Conservation (phyloP, 2,113 vertebrate genomes). For the Terrapene triunguis region DNA sequence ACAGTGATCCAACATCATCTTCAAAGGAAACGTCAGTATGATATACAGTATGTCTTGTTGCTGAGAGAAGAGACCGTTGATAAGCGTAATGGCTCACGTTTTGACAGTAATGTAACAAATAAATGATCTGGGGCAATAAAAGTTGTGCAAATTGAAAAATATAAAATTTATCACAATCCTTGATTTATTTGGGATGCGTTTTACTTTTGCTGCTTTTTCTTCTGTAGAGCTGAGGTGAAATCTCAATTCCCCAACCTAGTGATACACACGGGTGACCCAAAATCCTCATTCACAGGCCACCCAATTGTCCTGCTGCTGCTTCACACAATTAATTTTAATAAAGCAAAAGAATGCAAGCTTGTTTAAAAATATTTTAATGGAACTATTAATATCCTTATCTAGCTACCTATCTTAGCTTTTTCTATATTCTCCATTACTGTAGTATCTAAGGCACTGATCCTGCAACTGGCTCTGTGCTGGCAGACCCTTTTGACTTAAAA, state of each 20-base stretch:
- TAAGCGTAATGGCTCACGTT: neutral
- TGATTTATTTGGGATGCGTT: neutral
- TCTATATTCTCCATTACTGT: neutral
- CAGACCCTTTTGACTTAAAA: neutral
- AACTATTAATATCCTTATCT: neutral
- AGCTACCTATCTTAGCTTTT: neutral
- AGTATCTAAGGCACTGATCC: neutral
- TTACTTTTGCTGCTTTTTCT: neutral
- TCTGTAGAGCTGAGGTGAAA: neutral
- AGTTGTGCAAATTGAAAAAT: neutral
- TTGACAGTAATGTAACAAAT: neutral
- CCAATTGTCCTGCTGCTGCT: neutral
- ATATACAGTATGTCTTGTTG: neutral
- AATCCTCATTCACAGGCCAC: neutral
- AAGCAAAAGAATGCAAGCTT: neutral
- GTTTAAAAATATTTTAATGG: neutral
- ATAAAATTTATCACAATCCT: neutral
- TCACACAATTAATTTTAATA: neutral
- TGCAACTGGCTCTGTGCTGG: neutral
- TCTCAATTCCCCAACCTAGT: neutral
- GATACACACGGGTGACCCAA: neutral
- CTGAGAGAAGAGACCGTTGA: neutral
- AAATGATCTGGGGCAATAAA: neutral
- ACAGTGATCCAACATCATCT: neutral
- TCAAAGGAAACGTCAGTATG: neutral